These are phyloP conservation scores for Sinocyclocheilus rhinocerous DNA, from an alignment of 2,113 vertebrate species.

Conservation along the genomic window DNA sequence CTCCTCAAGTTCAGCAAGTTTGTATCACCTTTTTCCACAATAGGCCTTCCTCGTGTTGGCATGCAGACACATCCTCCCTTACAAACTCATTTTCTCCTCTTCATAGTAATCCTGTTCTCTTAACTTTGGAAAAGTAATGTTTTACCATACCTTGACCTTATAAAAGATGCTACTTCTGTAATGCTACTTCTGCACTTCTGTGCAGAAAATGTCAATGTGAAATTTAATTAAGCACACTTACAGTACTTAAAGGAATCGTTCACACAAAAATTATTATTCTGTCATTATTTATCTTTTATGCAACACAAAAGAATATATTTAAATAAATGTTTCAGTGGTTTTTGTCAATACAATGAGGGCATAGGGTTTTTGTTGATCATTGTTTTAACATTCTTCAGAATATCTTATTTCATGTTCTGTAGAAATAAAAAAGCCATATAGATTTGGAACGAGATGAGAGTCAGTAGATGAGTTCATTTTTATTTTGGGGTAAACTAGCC, in stretches of 20 bases:
- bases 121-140: not conserved
- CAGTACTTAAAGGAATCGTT: too few relatives aligned
- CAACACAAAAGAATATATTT: not conserved
- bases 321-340: not conserved
- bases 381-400: too few relatives aligned
- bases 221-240: not conserved
- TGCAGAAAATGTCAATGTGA: not conserved
- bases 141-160: not conserved
- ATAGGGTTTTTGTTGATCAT: too few relatives aligned
- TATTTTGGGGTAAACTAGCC: not conserved
- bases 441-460: too few relatives aligned
- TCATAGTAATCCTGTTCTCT: not conserved
- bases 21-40: not conserved
- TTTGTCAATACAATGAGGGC: too few relatives aligned
- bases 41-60: not conserved
- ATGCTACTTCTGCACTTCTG: too few relatives aligned
- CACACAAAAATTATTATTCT: too few relatives aligned
- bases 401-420: too few relatives aligned
- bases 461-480: too few relatives aligned
- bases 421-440: too few relatives aligned
- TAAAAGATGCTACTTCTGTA: not conserved
- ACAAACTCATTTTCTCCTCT: conserved; percentile 11
- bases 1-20: not conserved
- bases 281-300: not conserved
- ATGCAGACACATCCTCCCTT: not conserved